phyloP scores from a whole-genome alignment of 2,888 invertebrate species.

The Uropetala carovei region DNA sequence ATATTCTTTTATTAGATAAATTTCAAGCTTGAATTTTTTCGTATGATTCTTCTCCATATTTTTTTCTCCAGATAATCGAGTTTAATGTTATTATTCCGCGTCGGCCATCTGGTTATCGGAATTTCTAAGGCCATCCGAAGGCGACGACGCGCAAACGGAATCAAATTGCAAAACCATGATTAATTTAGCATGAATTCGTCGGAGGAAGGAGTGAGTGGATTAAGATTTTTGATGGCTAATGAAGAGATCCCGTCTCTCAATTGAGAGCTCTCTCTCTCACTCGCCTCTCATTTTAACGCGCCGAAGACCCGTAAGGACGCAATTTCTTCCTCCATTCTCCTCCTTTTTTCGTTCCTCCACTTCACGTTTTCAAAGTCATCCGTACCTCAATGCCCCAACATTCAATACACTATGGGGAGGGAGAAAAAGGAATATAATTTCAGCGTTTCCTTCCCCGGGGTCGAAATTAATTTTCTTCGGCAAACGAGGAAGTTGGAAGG shows the following conservation, averaged over 20 bases:
- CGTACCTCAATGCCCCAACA: conserved; percentile 17
- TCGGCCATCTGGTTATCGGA: no score
- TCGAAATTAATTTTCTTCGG: conserved; percentile 45
- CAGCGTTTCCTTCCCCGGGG: conserved; percentile 43
- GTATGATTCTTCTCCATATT: no score
- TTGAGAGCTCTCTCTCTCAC: background rate
- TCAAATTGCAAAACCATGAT: background rate
- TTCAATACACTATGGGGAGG: background rate
- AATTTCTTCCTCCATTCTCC: conserved; percentile 47
- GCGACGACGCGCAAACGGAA: no score
- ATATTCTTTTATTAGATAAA: no score
- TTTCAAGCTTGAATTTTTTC: no score
- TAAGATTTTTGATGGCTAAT: background rate
- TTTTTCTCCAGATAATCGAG: no score
- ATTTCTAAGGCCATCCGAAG: no score
- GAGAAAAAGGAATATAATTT: conserved; percentile 14
- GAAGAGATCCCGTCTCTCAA: background rate
- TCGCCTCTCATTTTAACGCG: background rate
- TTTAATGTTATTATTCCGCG: no score
- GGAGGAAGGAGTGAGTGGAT: conserved; percentile 20
- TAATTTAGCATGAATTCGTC: background rate
- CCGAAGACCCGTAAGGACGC: conserved; percentile 47
- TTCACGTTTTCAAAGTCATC: conserved; percentile 47
- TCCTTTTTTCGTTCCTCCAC: background rate
- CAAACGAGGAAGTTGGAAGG: conserved; percentile 49